Evolutionary conservation across 2,888 invertebrate species (phyloP).

Genomic region (Galerucella calmariensis): DNA sequence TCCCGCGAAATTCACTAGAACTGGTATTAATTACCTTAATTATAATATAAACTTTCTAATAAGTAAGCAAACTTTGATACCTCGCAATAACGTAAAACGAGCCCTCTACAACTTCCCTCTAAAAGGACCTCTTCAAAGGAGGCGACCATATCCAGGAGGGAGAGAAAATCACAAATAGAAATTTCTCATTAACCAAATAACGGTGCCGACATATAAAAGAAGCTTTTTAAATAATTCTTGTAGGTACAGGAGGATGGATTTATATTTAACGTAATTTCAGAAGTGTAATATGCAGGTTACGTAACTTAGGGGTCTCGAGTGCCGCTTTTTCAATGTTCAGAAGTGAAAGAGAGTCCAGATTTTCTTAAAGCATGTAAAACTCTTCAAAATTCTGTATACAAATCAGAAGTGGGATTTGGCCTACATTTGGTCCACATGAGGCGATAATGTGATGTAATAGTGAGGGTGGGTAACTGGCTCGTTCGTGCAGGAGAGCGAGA

Average conservation of each 20-base stretch:
- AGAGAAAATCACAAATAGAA: slow-evolving; percentile 19
- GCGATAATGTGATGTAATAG: too few relatives aligned
- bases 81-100: slow-evolving; percentile 28
- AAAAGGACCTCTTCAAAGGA: slow-evolving; percentile 6
- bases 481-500: too few relatives aligned
- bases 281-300: not conserved
- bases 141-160: slow-evolving; percentile 4
- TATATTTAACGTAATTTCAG: not conserved
- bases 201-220: slow-evolving; percentile 4
- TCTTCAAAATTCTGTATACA: too few relatives aligned
- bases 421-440: too few relatives aligned
- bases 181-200: slow-evolving; percentile 26
- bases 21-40: slow-evolving; percentile 49
- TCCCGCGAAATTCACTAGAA: slow-evolving; percentile 44
- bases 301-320: too few relatives aligned
- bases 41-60: slow-evolving; percentile 47
- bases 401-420: too few relatives aligned
- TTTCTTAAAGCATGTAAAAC: too few relatives aligned
- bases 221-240: not conserved
- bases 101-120: slow-evolving; percentile 1
- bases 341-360: too few relatives aligned
- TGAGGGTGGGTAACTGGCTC: too few relatives aligned
- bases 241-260: not conserved
- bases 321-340: too few relatives aligned
- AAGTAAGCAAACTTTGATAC: slow-evolving; percentile 47